Percentiles rank a stretch among this genome's conserved stretches.
These are phyloP conservation scores for Schizotus pectinicornis DNA, from an alignment of 2,888 invertebrate genomes.

Conservation along the genomic window DNA sequence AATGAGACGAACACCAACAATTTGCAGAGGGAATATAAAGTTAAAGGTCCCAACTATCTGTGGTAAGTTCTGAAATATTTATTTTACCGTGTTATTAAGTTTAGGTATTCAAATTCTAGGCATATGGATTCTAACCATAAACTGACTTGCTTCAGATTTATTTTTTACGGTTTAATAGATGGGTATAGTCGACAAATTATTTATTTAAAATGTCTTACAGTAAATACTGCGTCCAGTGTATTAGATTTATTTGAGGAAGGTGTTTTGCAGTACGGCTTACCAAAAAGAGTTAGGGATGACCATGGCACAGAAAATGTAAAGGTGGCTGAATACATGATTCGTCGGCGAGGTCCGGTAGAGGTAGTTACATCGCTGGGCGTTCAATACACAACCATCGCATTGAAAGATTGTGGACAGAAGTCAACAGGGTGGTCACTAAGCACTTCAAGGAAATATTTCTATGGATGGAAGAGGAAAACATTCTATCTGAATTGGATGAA, in stretches of 20 bases:
- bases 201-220: not conserved
- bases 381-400: conserved; percentile 5
- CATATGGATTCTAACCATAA: conserved; percentile 10
- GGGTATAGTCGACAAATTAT: conserved; percentile 5
- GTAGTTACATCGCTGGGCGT: not conserved
- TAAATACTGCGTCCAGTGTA: not conserved
- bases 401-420: conserved; percentile 6
- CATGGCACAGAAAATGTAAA: conserved; percentile 1
- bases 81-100: not conserved
- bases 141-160: not conserved
- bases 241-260: conserved; percentile 2
- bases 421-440: conserved; percentile 2
- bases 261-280: not conserved
- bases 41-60: conserved; percentile 2
- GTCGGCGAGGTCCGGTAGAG: not conserved
- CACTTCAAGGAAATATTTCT: not conserved
- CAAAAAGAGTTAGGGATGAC: conserved; percentile 1
- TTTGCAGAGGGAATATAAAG: not conserved
- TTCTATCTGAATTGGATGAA: not conserved
- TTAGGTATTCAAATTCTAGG: too few species aligned
- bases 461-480: not conserved
- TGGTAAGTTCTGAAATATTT: not conserved
- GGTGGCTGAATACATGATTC: not conserved
- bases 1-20: not conserved
- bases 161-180: conserved; percentile 1